These are phyloP conservation scores for Melanocharis versteri DNA, from an alignment of 2,113 vertebrate species.

Conservation along the genomic window DNA sequence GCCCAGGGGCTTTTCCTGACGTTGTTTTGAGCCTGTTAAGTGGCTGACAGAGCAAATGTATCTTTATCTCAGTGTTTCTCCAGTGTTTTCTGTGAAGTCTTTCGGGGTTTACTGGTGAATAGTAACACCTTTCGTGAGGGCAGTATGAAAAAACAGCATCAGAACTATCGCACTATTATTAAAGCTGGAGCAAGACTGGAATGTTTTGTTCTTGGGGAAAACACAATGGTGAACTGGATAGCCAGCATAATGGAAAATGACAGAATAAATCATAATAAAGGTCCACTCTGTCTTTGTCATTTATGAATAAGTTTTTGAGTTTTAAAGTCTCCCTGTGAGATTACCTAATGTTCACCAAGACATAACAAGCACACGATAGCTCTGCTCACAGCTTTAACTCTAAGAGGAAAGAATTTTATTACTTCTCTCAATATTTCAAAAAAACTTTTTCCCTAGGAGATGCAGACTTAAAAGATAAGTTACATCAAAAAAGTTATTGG, in stretches of 20 bases:
- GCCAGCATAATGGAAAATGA: neutral
- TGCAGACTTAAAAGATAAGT: neutral
- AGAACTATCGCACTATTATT: neutral
- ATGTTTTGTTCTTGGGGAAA: neutral
- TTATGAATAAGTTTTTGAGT: neutral
- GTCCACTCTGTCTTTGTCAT: neutral
- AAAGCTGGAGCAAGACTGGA: neutral
- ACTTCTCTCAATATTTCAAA: neutral
- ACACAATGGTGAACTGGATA: neutral
- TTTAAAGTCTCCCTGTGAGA: neutral
- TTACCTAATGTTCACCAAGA: neutral
- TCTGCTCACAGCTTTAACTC: neutral
- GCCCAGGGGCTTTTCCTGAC: neutral
- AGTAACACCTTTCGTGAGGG: neutral
- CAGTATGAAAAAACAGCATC: neutral
- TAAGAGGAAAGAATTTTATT: neutral
- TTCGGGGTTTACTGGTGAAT: neutral
- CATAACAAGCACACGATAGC: neutral
- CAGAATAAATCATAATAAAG: neutral
- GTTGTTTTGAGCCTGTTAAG: neutral
- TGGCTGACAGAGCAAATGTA: neutral
- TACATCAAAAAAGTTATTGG: neutral
- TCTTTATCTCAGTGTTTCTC: neutral
- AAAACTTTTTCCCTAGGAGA: neutral
- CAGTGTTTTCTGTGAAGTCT: neutral